These are phyloP conservation scores for Tringa solitaria DNA, from an alignment of 2,113 vertebrate genomes.

Conservation along the genomic window DNA sequence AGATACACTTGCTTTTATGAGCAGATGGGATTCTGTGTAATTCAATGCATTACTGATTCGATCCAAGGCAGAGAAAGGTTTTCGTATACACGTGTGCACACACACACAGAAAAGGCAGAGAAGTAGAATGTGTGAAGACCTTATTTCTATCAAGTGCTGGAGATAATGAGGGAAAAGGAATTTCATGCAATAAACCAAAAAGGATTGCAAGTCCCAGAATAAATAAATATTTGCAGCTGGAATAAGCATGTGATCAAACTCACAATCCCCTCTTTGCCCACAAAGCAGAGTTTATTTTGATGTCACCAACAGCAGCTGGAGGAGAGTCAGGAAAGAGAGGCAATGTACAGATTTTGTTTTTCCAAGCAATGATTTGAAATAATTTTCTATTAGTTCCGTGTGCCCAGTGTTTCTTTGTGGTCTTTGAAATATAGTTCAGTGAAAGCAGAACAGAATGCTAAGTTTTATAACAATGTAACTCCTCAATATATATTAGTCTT, in stretches of 20 bases:
- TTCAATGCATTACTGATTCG: rapidly evolving
- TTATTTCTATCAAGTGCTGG: neutral
- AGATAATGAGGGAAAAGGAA: neutral
- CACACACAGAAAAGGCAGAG: neutral
- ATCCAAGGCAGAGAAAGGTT: rapidly evolving
- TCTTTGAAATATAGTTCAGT: neutral
- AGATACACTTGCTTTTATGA: neutral
- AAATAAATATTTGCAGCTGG: neutral
- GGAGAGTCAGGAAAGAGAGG: neutral
- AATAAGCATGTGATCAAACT: neutral
- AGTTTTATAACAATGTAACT: neutral
- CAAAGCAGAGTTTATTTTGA: neutral
- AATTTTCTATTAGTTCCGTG: neutral
- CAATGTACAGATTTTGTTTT: neutral
- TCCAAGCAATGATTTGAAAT: neutral
- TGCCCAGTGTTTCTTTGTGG: neutral
- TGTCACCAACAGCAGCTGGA: neutral
- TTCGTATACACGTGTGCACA: neutral
- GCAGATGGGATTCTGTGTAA: neutral
- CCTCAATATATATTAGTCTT: neutral
- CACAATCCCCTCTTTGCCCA: neutral
- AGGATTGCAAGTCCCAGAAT: neutral
- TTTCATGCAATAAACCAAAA: neutral
- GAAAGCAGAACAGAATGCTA: neutral
- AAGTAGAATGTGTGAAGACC: neutral